Evolutionary conservation across 37 sponge, comb jelly and placozoan species (phyloP), one percentile per base, ranked within the genome.

Genomic region (Sycon ciliatum): DNA sequence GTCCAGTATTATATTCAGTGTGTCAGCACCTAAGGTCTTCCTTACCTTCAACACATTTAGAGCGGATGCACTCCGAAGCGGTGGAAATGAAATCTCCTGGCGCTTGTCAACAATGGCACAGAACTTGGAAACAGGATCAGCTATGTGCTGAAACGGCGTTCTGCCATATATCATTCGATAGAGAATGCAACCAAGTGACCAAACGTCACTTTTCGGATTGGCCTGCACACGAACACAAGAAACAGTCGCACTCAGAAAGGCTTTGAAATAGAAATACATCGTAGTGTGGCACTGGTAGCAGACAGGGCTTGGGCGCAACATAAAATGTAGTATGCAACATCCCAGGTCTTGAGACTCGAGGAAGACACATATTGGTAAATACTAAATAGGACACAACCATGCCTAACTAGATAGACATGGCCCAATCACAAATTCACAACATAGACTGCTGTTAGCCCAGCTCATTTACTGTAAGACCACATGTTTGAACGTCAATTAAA

Each of bases 181-280:
- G 39, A 89, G 83, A 28, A 89, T 89, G 49, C 90, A 89, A 3
- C 90, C 90, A 30, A 89, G 76, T 0, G 90, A 89, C 90, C 90
- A 89, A 11, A 89, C 73, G 58, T 89, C 90, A 79, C 78, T 79
- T 11, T 78, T 64, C 24, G 69, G 73, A 2, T 83, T 83, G 34
- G 85, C 80, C 40, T 78, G 74, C 36, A 42, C 35, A 11, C 34
- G 33, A 11, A 22, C 36, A 71, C 65, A 18, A 42, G 9, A 42
- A 42, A 42, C 13, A 42, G 49, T 9, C 13, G 49, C 13, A 42
- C 13, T 18, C 13, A 42, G 49, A 42, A 42, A 42, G 9, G 9
- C 9, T 18, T 42, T 42, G 13, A 42, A 42, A 9, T 42, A 13
- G 9, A 9, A 42, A 13, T 18, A 42, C n/a, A n/a, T n/a, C n/a